Base-by-base conservation (phyloP, 2,797 vertebrate genomes). In the Coreius guichenoti region DNA sequence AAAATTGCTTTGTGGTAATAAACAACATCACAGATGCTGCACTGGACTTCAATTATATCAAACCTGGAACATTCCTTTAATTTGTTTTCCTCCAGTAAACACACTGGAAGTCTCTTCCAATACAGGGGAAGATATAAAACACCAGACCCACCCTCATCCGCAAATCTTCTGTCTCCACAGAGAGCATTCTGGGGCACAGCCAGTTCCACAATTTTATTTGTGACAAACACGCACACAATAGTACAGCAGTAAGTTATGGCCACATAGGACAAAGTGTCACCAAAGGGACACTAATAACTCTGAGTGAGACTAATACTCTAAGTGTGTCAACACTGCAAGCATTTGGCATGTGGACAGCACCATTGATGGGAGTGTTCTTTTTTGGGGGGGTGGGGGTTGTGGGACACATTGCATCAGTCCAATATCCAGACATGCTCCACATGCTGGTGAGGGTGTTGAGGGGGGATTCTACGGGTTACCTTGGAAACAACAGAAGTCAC, bases 401-500 rank as follows among this genome's bases (percentile, higher is more conserved):
- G 16, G 49, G 5, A 51, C 16, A 29, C 8, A 26, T n/a, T 77
- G 23, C 54, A 78, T 61, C 54, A 79, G 77, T 47, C n/a, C 8
- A 31, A 31, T 43, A 65, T 79, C 16, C 80, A 82, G 39, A 33
- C 63, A 39, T 31, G 73, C 49, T 75, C 36, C 56, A 43, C 77
- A 39, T 49, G 51, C 39, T 70, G 63, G 21, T 31, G 63, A 56
- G 68, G 19, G 68, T 58, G 43, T 80, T 68, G 72, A 43, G 61
- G 68, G 74, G 76, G 86, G 86, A 92, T 91, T 92, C 90, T 89
- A 54, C 49, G 5, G 54, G 94, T 95, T 93, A 88, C 94, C 91
- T 79, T 90, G 94, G 93, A 94, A 92, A 94, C 93, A 88, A 91
- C 92, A 89, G 84, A 33, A 81, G 36, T 88, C 86, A 43, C 14